These are phyloP conservation scores for Antheraea mylitta DNA, from an alignment of 1,140 invertebrate species.

Conservation along the genomic window DNA sequence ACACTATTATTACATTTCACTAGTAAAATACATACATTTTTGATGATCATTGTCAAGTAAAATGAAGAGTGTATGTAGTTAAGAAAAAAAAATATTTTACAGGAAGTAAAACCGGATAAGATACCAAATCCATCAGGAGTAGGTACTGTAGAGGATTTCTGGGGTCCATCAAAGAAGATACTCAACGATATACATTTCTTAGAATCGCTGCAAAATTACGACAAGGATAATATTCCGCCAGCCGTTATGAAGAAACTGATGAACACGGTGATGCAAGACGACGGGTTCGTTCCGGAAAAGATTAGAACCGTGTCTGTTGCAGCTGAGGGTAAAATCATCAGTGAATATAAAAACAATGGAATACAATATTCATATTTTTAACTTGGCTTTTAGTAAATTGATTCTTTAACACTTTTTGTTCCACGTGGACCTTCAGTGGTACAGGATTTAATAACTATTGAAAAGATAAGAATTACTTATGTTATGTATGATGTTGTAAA, in stretches of 20 bases:
- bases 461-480: too few relatives aligned
- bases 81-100: constrained; percentile 9
- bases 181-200: constrained; percentile 95
- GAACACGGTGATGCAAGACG: constrained; percentile 89
- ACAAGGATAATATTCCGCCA: constrained; percentile 95
- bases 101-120: constrained; percentile 91
- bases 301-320: constrained; percentile 89
- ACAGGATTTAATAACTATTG: too few relatives aligned
- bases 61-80: too few relatives aligned
- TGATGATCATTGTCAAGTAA: too few relatives aligned
- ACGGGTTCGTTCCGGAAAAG: constrained; percentile 95
- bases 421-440: neutral
- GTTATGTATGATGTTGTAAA: too few relatives aligned
- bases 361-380: neutral
- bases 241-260: constrained; percentile 91
- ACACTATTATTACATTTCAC: too few relatives aligned
- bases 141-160: constrained; percentile 91
- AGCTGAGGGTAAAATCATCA: constrained; percentile 81
- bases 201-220: constrained; percentile 90
- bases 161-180: constrained; percentile 94
- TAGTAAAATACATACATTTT: too few relatives aligned
- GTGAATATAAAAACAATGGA: neutral
- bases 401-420: too few relatives aligned
- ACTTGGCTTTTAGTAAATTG: too few relatives aligned
- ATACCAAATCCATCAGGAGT: constrained; percentile 89